phyloP scores from a whole-genome alignment of 2,797 vertebrate species.

The Eurystomus glaucurus region DNA sequence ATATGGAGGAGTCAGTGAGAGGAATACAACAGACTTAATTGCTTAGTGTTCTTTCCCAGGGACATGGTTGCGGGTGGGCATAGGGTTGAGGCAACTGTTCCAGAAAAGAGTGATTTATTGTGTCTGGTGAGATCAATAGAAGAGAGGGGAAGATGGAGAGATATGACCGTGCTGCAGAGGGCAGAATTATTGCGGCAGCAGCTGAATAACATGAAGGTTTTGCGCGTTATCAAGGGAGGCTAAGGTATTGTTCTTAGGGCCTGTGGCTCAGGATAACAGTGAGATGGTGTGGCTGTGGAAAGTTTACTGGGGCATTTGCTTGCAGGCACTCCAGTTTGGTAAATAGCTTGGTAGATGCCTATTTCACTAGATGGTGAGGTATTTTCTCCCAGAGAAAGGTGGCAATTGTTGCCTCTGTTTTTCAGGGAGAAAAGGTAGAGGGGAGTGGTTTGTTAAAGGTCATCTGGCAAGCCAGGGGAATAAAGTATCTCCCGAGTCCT shows the following conservation, averaged over 20 bases:
- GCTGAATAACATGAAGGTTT: neutral
- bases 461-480: neutral
- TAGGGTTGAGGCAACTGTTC: neutral
- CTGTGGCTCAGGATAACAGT: too few relatives aligned
- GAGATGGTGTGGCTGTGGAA: accelerated
- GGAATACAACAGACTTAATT: neutral
- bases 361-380: neutral
- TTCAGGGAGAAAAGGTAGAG: neutral
- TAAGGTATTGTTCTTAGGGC: neutral
- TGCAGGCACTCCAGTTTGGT: neutral
- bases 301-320: neutral
- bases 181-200: neutral
- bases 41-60: neutral
- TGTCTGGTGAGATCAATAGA: neutral
- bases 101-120: neutral
- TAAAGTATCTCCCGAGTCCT: neutral
- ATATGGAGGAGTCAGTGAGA: neutral
- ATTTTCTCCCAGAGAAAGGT: neutral
- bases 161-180: neutral
- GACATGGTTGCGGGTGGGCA: neutral
- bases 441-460: neutral
- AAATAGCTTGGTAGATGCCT: accelerated
- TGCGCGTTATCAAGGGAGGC: accelerated
- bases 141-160: neutral
- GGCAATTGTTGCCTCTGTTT: neutral